Percentiles rank a stretch among this genome's conserved stretches.
Conservation (phyloP, 2,888 invertebrate genomes). For the Papilio demoleus region DNA sequence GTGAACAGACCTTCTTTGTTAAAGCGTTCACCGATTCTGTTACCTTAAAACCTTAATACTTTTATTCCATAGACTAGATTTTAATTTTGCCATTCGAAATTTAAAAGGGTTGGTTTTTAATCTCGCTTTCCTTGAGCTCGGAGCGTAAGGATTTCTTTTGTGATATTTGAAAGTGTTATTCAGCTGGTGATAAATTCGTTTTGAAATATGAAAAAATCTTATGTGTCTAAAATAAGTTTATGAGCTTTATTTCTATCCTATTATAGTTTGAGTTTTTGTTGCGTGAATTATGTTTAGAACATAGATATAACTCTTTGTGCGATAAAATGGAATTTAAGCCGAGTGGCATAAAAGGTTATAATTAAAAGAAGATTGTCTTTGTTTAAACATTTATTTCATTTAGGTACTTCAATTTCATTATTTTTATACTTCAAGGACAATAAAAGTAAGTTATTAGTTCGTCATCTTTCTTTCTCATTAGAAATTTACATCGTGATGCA, state of each 20-base stretch:
- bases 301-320: background rate
- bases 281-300: conserved; percentile 16
- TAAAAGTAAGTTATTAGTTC: no score
- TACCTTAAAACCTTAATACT: conserved; percentile 82
- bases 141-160: conserved; percentile 66
- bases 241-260: conserved; percentile 41
- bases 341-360: no score
- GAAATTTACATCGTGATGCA: no score
- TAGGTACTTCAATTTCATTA: no score
- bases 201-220: conserved; percentile 54
- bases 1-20: conserved; percentile 79
- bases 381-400: no score
- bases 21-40: conserved; percentile 68
- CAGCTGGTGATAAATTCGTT: conserved; percentile 65
- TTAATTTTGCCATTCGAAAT: conserved; percentile 75
- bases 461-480: no score
- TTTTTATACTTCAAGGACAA: no score
- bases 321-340: background rate
- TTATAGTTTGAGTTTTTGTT: conserved; percentile 25
- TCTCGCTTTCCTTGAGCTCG: conserved; percentile 71
- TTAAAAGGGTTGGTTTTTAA: conserved; percentile 79
- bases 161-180: conserved; percentile 60
- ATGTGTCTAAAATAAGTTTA: conserved; percentile 47
- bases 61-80: conserved; percentile 80
- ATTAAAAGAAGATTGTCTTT: no score